Base-by-base conservation (phyloP, 2,797 vertebrate species). In the Mus caroli region DNA sequence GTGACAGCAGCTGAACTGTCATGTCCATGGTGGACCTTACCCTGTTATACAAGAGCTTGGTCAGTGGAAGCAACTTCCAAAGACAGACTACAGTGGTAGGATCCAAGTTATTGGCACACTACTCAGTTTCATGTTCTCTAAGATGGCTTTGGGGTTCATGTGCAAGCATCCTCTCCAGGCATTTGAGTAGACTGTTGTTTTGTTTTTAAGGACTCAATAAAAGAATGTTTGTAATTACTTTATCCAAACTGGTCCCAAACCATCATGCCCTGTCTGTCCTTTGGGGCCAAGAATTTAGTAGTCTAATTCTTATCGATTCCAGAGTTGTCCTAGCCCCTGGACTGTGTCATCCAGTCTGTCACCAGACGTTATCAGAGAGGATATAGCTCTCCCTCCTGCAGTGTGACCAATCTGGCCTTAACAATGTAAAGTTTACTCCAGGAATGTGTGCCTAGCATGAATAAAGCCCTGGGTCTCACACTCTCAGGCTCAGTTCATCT, bases 1-100 rank as follows among this genome's bases (percentile, higher is more conserved):
- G 97, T 2, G 99, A 99, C 85, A 99, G 99, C 54, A 97, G 98
- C 92, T 99, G 97, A 98, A 43, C 58, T 52, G 46, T 43, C 52
- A 4, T 6, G 26, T 15, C 64, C 6, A 77, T 28, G 69, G 90
- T 22, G 24, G 26, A 54, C 73, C n/a, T 40, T 28, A 26, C 54
- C 19, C 7, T 75, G 15, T 37, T 94, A 54, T 73, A 88, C 56
- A 92, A 94, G 73, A 77, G 77, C 50, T 84, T 79, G n/a, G n/a
- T 34, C 22, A 73, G 20, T 24, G 52, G 56, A 80, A 88, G 84
- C 77, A 22, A 31, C 56, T 88, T 95, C 73, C 13, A 19, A 26
- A 71, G 43, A 37, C 73, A 80, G 84, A 92, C 75, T 37, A 20
- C 4, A 37, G 19, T 24, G 17, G 37, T n/a, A 94, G 13, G 62